phyloP scores from a whole-genome alignment of 2,113 vertebrate genomes.

The Seriola rivoliana region DNA sequence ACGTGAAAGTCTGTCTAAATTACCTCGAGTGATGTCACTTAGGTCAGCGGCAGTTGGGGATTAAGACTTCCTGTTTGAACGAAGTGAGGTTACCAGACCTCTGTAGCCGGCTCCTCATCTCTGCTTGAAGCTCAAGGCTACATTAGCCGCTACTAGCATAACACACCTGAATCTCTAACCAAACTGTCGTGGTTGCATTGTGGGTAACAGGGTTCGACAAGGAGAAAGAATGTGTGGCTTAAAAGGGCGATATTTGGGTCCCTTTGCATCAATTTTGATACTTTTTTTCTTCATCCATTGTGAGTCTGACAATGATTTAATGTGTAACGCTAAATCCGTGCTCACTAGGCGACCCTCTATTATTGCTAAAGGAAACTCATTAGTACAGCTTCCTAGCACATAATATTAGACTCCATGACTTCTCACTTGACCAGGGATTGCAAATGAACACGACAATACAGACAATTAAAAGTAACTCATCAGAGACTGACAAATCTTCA shows the following conservation, averaged over 20 bases:
- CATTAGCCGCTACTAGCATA: not conserved
- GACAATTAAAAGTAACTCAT: not conserved
- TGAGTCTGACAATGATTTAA: not conserved
- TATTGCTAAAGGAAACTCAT: not conserved
- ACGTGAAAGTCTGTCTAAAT: not conserved
- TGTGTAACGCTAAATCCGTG: not conserved
- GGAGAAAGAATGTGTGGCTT: not conserved
- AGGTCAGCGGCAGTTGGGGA: not conserved
- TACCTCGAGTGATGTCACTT: not conserved
- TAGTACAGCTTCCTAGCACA: not conserved
- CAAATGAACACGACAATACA: not conserved
- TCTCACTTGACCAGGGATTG: not conserved
- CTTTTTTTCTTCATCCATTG: not conserved
- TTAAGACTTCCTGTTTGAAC: not conserved
- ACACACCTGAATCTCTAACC: not conserved
- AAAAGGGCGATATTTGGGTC: no score
- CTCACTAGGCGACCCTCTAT: not conserved
- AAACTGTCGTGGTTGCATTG: not conserved
- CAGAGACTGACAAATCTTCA: not conserved
- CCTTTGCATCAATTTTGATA: not conserved
- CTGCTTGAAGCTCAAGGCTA: not conserved
- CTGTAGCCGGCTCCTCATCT: not conserved
- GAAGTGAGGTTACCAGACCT: not conserved
- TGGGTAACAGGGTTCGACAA: not conserved
- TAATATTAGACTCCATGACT: not conserved